phyloP scores from a whole-genome alignment of 2,797 vertebrate genomes.

The Pagetopsis macropterus region DNA sequence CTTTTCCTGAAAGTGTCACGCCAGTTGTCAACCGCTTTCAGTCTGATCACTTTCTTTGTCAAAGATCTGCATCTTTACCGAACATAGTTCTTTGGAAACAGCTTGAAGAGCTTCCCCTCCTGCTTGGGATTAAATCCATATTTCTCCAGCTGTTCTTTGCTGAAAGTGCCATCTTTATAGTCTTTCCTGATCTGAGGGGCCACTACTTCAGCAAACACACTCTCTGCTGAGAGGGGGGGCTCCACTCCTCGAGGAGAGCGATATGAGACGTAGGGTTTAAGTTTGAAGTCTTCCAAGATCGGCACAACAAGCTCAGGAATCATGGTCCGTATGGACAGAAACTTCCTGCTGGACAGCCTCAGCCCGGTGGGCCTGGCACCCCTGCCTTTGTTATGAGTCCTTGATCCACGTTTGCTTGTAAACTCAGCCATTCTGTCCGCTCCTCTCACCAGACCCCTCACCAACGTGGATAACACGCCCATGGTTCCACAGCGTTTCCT shows the following conservation, averaged over 20 bases:
- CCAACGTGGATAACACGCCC: conserved; percentile 88
- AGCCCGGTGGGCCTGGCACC: conserved; percentile 83
- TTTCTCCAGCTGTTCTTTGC: conserved; percentile 83
- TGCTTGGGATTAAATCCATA: conserved; percentile 93
- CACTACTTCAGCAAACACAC: conserved; percentile 85
- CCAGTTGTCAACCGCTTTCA: conserved; percentile 4
- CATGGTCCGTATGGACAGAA: conserved; percentile 84
- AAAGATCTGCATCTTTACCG: conserved; percentile 72
- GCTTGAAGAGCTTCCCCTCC: conserved; percentile 92
- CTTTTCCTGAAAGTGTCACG: not conserved
- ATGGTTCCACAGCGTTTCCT: conserved; percentile 65
- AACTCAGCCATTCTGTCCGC: conserved; percentile 90
- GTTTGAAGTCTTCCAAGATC: conserved; percentile 87
- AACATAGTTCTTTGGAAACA: conserved; percentile 92
- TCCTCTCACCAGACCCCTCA: conserved; percentile 87
- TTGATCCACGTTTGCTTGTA: conserved; percentile 93
- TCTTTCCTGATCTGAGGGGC: conserved; percentile 88
- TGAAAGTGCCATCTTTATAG: conserved; percentile 83
- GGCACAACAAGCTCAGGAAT: conserved; percentile 93
- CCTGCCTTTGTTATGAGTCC: conserved; percentile 85
- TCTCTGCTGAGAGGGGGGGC: conserved; percentile 81
- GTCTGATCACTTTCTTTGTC: not conserved
- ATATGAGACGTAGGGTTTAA: conserved; percentile 93
- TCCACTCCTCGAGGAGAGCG: conserved; percentile 80
- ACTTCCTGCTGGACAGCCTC: conserved; percentile 81